phyloP scores from a whole-genome alignment of 2,113 vertebrate genomes.

The Boleophthalmus pectinirostris region DNA sequence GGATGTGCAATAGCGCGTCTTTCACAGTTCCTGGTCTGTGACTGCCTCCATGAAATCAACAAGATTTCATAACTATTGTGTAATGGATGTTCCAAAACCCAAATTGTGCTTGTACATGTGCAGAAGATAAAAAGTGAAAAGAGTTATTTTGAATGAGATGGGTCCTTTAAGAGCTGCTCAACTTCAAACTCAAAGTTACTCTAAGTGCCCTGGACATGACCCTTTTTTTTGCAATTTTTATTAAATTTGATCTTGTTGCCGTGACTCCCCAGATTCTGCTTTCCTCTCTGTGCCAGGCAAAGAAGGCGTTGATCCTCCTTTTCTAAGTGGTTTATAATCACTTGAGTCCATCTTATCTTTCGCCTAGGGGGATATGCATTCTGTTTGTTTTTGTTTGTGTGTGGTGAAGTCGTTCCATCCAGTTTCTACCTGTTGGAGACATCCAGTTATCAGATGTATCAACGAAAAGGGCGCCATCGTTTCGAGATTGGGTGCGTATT shows the following conservation, averaged over 20 bases:
- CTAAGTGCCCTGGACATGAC: conserved; percentile 1
- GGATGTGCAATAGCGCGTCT: too few relatives aligned
- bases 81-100: too few relatives aligned
- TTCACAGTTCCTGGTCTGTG: too few relatives aligned
- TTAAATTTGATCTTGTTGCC: neutral
- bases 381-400: conserved; percentile 10
- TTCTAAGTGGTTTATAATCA: conserved; percentile 40
- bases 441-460: conserved; percentile 11
- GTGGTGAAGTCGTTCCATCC: neutral
- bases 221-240: conserved; percentile 16
- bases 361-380: neutral
- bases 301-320: conserved; percentile 13
- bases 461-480: conserved; percentile 1
- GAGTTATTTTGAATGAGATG: too few relatives aligned
- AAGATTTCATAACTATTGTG: too few relatives aligned
- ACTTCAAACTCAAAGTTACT: conserved; percentile 26
- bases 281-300: conserved; percentile 2
- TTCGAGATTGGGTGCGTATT: conserved; percentile 4
- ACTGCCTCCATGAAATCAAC: too few relatives aligned
- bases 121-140: too few relatives aligned
- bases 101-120: too few relatives aligned
- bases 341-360: conserved; percentile 23
- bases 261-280: conserved; percentile 10
- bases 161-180: conserved; percentile 18
- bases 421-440: conserved; percentile 18